Evolutionary conservation across 2,888 invertebrate genomes (phyloP).

Genomic region (Loripinus fragilis): DNA sequence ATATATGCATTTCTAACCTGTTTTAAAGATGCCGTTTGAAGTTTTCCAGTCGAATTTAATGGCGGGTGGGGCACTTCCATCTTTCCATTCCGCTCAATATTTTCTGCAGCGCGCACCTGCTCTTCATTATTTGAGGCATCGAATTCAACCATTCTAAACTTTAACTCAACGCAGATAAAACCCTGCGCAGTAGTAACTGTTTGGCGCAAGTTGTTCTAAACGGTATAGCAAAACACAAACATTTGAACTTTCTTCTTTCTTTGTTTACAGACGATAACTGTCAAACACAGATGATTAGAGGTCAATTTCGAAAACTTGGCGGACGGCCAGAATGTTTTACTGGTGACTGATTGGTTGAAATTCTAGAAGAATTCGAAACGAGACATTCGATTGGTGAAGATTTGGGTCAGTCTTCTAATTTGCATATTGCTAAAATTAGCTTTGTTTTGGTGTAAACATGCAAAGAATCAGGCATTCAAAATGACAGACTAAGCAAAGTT

Average conservation of each 20-base stretch:
- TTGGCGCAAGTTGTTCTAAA: background rate
- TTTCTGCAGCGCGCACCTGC: constrained; percentile 20
- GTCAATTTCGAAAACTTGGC: constrained; percentile 66
- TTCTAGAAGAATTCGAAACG: constrained; percentile 29
- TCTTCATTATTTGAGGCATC: constrained; percentile 33
- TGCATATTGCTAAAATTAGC: constrained; percentile 63
- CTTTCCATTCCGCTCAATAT: background rate
- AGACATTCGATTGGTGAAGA: constrained; percentile 57
- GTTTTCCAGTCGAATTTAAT: too few relatives aligned
- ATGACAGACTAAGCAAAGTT: too few relatives aligned
- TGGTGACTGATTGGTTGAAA: background rate
- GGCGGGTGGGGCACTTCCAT: background rate
- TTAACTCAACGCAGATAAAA: background rate
- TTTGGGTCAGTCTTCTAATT: constrained; percentile 29
- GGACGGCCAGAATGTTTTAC: constrained; percentile 43
- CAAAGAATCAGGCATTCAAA: background rate
- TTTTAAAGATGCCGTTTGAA: too few relatives aligned
- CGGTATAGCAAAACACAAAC: background rate
- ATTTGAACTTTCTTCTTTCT: constrained; percentile 23
- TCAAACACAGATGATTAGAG: constrained; percentile 57
- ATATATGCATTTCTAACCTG: too few relatives aligned
- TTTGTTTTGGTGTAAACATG: constrained; percentile 52
- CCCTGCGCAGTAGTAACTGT: background rate
- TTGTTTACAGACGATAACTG: constrained; percentile 67
- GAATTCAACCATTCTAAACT: constrained; percentile 37